Base-by-base conservation (phyloP, 2,888 invertebrate genomes). In the Diaprepes abbreviatus region DNA sequence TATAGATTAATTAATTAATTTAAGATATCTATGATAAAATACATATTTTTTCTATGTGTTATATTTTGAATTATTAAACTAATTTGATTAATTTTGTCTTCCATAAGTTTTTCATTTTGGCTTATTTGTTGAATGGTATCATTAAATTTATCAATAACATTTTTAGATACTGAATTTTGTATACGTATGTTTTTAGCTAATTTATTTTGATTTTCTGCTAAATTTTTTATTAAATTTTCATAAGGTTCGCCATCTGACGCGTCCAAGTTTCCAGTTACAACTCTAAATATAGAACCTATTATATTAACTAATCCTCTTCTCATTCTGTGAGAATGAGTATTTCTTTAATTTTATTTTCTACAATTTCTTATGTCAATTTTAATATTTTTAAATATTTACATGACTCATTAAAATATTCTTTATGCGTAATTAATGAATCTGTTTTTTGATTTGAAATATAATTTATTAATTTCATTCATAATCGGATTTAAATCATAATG, bases 401-500 rank as follows among this genome's bases (percentile, higher is more conserved):
- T 10, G 19, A 9, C 10, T 45, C 16, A 45, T 7, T n/a, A 21
- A 21, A 45, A 45, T 45, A 40, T 40, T 17, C 43, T 17, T 14
- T 14, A 17, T 40, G 43, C 16, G 4, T 40, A 17, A 17, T 7
- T 40, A 40, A 16, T 40, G 17, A 16, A 7, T 40, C n/a, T 6
- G 9, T 40, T 40, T 40, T 9, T 33, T 16, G 12, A 33, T 54
- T 54, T 54, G 14, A n/a, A 14, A 31, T 54, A 19, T 31, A 28
- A 21, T 31, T 54, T 54, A 54, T 54, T 54, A 21, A 31, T 54
- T 54, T 54, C 54, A 6, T 4, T 19, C 17, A 55, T 35, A 4
- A 55, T 55, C 16, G 21, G 55, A 7, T 55, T 55, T 36, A 55
- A 17, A 12, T 55, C 55, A 55, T 12, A 35, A 17, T 35, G 35